Conservation (phyloP, 2,888 invertebrate species). For the Mellilla xanthometata region DNA sequence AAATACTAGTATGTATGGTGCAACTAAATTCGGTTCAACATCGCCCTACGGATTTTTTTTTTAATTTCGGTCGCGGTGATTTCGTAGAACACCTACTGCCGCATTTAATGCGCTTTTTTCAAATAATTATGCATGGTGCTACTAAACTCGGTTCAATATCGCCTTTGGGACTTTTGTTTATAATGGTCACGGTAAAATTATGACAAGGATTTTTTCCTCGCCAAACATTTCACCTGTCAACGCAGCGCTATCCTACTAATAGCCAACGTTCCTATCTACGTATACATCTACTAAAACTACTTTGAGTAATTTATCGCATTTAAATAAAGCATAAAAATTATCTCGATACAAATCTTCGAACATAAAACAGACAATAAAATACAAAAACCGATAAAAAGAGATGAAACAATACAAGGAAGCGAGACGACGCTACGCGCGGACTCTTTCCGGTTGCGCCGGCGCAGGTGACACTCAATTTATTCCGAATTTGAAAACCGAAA, state of each 20-base stretch:
- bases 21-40: too few relatives aligned
- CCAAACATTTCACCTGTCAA: slow-evolving; percentile 63
- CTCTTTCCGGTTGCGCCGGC: slow-evolving; percentile 76
- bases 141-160: too few relatives aligned
- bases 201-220: slow-evolving; percentile 9
- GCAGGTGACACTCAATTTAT: slow-evolving; percentile 82
- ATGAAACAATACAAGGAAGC: slow-evolving; percentile 28
- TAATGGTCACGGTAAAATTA: too few relatives aligned
- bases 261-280: slow-evolving; percentile 59
- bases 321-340: slow-evolving; percentile 76
- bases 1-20: too few relatives aligned
- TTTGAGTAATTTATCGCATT: slow-evolving; percentile 72
- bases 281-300: slow-evolving; percentile 60
- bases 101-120: too few relatives aligned
- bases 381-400: slow-evolving; percentile 32
- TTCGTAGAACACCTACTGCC: too few relatives aligned
- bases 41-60: too few relatives aligned
- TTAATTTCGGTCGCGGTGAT: too few relatives aligned
- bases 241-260: slow-evolving; percentile 62
- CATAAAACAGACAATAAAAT: slow-evolving; percentile 71
- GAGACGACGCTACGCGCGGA: slow-evolving; percentile 39
- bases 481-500: slow-evolving; percentile 81
- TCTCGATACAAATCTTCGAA: slow-evolving; percentile 69
- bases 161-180: too few relatives aligned
- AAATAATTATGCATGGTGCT: too few relatives aligned